Evolutionary conservation across 2,797 vertebrate genomes (phyloP).

Genomic region (Stomatorhinus walkeri): DNA sequence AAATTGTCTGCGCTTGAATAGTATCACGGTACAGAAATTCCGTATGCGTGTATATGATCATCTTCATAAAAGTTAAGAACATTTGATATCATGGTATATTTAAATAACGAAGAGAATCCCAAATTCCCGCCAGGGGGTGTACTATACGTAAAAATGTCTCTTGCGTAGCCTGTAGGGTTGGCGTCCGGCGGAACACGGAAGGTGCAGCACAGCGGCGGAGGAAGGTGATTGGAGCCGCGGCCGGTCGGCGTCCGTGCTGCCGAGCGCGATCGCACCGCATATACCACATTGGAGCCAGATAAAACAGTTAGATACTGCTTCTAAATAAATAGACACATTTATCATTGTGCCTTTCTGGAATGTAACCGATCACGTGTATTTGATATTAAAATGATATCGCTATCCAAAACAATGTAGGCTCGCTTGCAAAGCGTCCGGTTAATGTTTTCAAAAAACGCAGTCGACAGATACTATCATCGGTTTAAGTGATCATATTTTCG

Average conservation of each 20-base stretch:
- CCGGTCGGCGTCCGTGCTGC: background rate
- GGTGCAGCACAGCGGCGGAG: constrained; percentile 8
- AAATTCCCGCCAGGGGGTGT: constrained; percentile 7
- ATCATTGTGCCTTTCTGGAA: background rate
- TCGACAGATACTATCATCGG: background rate
- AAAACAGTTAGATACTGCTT: background rate
- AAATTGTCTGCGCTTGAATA: background rate
- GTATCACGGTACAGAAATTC: background rate
- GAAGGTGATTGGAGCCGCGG: constrained; percentile 5
- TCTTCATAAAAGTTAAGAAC: background rate
- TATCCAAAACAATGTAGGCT: background rate
- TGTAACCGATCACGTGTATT: background rate
- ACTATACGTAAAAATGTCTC: background rate
- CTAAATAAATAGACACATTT: background rate
- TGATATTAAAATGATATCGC: background rate
- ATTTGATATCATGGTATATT: background rate
- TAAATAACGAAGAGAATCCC: background rate
- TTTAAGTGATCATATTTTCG: background rate
- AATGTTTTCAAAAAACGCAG: background rate
- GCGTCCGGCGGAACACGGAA: constrained; percentile 20
- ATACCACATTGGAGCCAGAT: background rate
- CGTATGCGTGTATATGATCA: background rate
- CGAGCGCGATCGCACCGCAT: background rate
- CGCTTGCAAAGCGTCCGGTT: background rate
- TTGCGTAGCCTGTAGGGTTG: background rate